These are phyloP conservation scores for Ailuropoda melanoleuca DNA, from an alignment of 2,113 vertebrate species.

Conservation along the genomic window DNA sequence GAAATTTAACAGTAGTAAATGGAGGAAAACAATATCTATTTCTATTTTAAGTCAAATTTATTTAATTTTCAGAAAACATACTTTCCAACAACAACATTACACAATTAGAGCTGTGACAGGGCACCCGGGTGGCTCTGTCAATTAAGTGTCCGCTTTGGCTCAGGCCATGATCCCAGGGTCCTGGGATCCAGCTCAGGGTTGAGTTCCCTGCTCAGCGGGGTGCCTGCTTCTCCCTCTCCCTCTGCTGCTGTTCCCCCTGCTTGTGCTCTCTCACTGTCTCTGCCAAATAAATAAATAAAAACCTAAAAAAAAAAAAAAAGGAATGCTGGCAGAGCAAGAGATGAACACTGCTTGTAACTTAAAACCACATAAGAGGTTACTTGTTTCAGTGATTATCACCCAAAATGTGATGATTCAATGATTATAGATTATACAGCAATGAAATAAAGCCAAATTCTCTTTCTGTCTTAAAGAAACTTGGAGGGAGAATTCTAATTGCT, in stretches of 20 bases:
- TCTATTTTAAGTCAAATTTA: constrained; percentile 70
- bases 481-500: background rate
- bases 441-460: background rate
- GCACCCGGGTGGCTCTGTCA: too few species aligned
- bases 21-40: background rate
- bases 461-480: background rate
- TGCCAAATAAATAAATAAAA: too few species aligned
- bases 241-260: too few species aligned
- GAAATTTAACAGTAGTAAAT: background rate
- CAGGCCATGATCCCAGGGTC: too few species aligned
- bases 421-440: background rate
- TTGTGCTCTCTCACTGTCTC: too few species aligned
- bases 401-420: background rate
- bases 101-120: constrained; percentile 75
- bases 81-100: constrained; percentile 81
- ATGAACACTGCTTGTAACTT: constrained; percentile 75
- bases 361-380: constrained; percentile 68
- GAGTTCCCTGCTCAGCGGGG: too few species aligned
- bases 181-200: too few species aligned
- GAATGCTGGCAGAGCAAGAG: constrained; percentile 78
- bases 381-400: constrained; percentile 69
- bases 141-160: too few species aligned
- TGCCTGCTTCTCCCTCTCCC: too few species aligned
- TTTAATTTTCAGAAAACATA: constrained; percentile 83
- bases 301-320: background rate